Conservation (phyloP, 1,140 invertebrate genomes). For the Drosophila simulans region DNA sequence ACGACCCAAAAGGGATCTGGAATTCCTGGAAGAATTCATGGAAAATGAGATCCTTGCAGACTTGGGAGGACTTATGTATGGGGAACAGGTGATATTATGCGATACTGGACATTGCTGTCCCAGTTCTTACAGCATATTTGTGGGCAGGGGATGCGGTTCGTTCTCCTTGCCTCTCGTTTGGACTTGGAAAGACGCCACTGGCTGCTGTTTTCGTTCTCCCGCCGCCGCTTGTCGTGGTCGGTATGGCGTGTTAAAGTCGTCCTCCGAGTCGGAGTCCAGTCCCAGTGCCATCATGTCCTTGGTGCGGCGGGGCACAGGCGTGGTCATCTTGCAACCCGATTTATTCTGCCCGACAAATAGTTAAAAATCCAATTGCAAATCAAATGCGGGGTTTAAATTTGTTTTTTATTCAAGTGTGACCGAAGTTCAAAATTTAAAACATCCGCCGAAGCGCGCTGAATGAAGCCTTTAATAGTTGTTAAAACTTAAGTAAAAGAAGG, state of each 20-base stretch:
- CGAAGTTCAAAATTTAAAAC: slow-evolving; percentile 14
- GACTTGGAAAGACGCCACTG: slow-evolving; percentile 8
- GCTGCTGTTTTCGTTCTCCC: background rate
- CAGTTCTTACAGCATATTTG: slow-evolving; percentile 20
- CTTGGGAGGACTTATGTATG: too few relatives aligned
- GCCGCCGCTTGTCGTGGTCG: slow-evolving; percentile 26
- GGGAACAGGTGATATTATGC: background rate
- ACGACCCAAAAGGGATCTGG: too few relatives aligned
- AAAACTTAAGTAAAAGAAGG: background rate
- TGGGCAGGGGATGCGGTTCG: slow-evolving; percentile 6
- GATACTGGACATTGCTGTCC: background rate
- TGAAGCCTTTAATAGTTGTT: background rate
- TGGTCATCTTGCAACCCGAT: slow-evolving; percentile 51
- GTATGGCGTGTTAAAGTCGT: slow-evolving; percentile 63
- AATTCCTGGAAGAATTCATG: too few relatives aligned
- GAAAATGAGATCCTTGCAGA: too few relatives aligned
- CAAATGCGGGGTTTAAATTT: slow-evolving; percentile 20
- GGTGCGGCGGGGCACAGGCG: slow-evolving; percentile 70
- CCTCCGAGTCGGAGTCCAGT: slow-evolving; percentile 73
- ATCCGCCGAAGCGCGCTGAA: background rate
- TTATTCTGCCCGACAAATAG: slow-evolving; percentile 5
- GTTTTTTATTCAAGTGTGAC: slow-evolving; percentile 31
- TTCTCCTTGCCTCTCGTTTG: slow-evolving; percentile 25
- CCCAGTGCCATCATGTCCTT: slow-evolving; percentile 67
- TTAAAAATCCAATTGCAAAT: slow-evolving; percentile 18